Conservation (phyloP, 2,113 vertebrate genomes). For the Cochlearius cochlearius region DNA sequence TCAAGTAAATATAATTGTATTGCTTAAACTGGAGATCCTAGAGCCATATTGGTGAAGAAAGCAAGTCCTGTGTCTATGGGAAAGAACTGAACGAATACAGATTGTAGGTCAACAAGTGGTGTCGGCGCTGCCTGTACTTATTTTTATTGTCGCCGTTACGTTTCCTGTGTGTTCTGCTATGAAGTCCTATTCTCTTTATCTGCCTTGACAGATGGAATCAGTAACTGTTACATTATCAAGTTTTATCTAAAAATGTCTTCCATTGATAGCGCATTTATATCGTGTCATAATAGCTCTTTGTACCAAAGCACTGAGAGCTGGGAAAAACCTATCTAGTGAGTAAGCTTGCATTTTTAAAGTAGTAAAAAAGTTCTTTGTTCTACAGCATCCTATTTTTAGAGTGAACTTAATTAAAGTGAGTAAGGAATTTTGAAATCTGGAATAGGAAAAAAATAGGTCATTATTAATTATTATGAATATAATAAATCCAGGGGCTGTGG, state of each 20-base stretch:
- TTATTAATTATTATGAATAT: slow-evolving; percentile 68
- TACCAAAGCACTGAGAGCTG: slow-evolving; percentile 43
- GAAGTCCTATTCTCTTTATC: slow-evolving; percentile 46
- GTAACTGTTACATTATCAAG: slow-evolving; percentile 65
- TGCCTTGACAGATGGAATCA: slow-evolving; percentile 54
- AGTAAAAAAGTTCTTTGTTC: slow-evolving; percentile 70
- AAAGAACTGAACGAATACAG: background rate
- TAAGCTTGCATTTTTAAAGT: slow-evolving; percentile 64
- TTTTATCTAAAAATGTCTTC: slow-evolving; percentile 67
- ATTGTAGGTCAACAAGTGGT: background rate
- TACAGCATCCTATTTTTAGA: slow-evolving; percentile 65
- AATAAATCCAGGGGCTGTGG: slow-evolving; percentile 50
- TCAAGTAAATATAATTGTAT: background rate
- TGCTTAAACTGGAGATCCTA: slow-evolving; percentile 14
- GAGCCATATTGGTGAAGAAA: background rate
- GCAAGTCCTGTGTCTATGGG: background rate
- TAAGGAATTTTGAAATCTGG: slow-evolving; percentile 56
- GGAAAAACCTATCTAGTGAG: slow-evolving; percentile 64
- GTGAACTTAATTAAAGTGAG: slow-evolving; percentile 68
- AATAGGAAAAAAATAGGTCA: slow-evolving; percentile 61
- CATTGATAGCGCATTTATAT: slow-evolving; percentile 51
- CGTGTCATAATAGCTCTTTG: slow-evolving; percentile 65
- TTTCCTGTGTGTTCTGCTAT: slow-evolving; percentile 53
- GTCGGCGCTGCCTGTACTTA: background rate
- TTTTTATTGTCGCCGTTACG: background rate